A percentile compares a stretch with the other conserved stretches of the same genome.
These are phyloP conservation scores for Macrochelys suwanniensis DNA, from an alignment of 2,797 vertebrate species.

Conservation along the genomic window DNA sequence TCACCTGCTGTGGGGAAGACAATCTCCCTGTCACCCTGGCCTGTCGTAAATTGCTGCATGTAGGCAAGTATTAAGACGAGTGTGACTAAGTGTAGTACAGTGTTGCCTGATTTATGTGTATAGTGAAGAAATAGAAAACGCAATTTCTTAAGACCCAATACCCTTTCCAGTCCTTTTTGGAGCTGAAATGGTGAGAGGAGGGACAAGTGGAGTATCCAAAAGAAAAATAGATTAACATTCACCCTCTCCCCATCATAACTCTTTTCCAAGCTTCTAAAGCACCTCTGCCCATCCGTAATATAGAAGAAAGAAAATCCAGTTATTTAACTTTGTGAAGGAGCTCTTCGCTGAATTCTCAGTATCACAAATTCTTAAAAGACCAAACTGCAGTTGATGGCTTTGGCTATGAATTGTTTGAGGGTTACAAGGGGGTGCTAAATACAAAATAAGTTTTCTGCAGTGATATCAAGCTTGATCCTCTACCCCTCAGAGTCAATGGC, in stretches of 20 bases:
- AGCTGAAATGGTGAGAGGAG: background rate
- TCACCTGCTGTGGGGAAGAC: slow-evolving; percentile 70
- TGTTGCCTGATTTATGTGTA: rapidly evolving
- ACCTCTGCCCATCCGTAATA: rapidly evolving
- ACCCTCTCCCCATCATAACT: background rate
- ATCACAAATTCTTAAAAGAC: background rate
- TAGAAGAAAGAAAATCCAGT: rapidly evolving
- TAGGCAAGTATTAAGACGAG: rapidly evolving
- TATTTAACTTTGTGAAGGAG: rapidly evolving
- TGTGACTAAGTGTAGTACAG: rapidly evolving
- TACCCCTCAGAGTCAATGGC: background rate
- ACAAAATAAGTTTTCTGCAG: background rate
- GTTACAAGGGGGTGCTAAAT: background rate
- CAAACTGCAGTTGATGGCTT: background rate
- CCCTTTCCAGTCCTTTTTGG: background rate
- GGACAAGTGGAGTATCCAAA: background rate
- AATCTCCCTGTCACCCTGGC: background rate
- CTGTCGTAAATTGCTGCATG: background rate
- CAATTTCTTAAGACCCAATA: rapidly evolving
- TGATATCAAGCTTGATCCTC: background rate
- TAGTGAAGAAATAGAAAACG: background rate
- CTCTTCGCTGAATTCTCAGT: background rate
- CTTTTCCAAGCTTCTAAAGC: rapidly evolving
- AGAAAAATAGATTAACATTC: background rate
- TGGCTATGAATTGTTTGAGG: background rate